phyloP scores from a whole-genome alignment of 2,113 vertebrate species.

The Seriola rivoliana region DNA sequence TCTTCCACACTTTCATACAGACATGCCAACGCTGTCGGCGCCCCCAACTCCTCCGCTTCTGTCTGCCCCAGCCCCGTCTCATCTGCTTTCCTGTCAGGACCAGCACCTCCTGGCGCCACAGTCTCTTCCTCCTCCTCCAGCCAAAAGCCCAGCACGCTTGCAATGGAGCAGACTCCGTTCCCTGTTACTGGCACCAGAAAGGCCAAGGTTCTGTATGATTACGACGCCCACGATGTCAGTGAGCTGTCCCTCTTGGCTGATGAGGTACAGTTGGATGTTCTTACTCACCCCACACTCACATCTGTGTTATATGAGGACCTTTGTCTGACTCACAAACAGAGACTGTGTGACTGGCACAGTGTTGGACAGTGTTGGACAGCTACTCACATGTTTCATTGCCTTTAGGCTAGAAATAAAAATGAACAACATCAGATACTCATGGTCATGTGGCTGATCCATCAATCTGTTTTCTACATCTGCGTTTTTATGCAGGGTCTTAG shows the following conservation, averaged over 20 bases:
- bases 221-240: constrained; percentile 91
- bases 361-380: no score
- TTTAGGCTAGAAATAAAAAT: no score
- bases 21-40: constrained; percentile 87
- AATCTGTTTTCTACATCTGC: no score
- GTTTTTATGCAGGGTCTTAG: no score
- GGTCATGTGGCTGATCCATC: no score
- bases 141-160: constrained; percentile 79
- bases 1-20: constrained; percentile 73
- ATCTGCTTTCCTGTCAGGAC: constrained; percentile 87
- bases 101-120: constrained; percentile 47
- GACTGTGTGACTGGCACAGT: not conserved
- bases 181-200: constrained; percentile 91
- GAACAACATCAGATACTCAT: no score
- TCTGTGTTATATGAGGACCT: not conserved
- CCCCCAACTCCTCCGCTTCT: constrained; percentile 75
- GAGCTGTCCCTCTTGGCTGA: constrained; percentile 96
- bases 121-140: constrained; percentile 60
- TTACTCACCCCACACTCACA: not conserved
- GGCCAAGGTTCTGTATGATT: constrained; percentile 96
- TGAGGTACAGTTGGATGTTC: constrained; percentile 85
- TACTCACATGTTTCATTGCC: not conserved
- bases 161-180: constrained; percentile 87
- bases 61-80: constrained; percentile 84
- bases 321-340: not conserved